Evolutionary conservation across 2,113 vertebrate species (phyloP), one percentile per base, ranked within the genome.

Genomic region (Forbesichthys papilliferus): DNA sequence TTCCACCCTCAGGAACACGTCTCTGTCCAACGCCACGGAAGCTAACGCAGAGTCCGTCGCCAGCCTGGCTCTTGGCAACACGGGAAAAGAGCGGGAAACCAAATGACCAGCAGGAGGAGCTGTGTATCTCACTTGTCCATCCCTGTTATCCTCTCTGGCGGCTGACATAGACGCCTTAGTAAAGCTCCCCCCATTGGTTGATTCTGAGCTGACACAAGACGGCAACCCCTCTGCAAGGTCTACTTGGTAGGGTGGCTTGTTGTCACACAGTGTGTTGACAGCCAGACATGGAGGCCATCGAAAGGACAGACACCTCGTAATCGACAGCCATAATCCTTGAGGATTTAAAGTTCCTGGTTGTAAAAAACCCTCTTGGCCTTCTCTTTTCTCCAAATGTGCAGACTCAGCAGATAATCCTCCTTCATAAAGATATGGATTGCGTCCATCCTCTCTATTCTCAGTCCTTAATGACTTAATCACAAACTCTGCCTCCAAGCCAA

Each of bases 1-100:
- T 74, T 92, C 86, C 20, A 92, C 74, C 55, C 75, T 86, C 61
- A 92, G 71, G 64, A 87, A 86, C 52, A 53, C 84, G 42, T 90
- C 88, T 70, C 70, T 88, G 54, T 90, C 87, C 77, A 83, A 33
- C n/a, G 86, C 66, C 74, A 79, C 9, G 8, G 83, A 78, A 2
- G 82, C 83, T 3, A 85, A 54, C 63, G 60, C 9, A 0, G 78
- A 68, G 48, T 88, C 82, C 18, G 84, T 53, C 12, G 62, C 48
- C 56, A 63, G 82, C 64, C 74, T 77, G n/a, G 64, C 49, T 73
- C 80, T 73, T 0, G 76, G 84, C 58, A 86, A 60, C 51, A 74
- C 66, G 1, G 83, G 75, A 8, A 77, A 84, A 1, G 87, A 87
- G 9, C 33, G 70, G 48, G 87, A 89, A 18, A 87, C 11, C 34